Evolutionary conservation across 2,113 vertebrate species (phyloP).

Genomic region (Accipiter cooperii): DNA sequence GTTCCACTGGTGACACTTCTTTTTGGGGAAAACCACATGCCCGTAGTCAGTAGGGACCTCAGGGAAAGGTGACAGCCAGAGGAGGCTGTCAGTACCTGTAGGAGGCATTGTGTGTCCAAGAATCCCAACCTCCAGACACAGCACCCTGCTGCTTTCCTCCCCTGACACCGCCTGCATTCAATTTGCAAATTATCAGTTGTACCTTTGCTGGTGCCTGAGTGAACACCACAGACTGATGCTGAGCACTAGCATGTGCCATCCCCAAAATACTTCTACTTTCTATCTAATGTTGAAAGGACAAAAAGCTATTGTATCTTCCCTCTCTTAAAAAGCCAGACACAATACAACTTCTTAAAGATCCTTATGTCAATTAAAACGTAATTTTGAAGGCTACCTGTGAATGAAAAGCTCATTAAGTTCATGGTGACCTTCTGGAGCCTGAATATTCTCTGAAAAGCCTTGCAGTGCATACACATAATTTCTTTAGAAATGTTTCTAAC

Average conservation of each 20-base stretch:
- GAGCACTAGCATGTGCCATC: neutral
- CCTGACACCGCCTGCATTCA: neutral
- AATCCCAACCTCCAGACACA: neutral
- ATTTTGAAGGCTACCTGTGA: conserved; percentile 52
- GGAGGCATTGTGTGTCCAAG: neutral
- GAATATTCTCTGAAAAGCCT: conserved; percentile 31
- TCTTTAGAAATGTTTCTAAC: conserved; percentile 26
- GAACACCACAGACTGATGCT: neutral
- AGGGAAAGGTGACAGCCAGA: neutral
- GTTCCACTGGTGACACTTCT: neutral
- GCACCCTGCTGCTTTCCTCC: neutral
- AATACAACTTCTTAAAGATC: neutral
- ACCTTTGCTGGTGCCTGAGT: neutral
- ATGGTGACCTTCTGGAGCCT: conserved; percentile 5
- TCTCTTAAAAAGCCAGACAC: conserved; percentile 1
- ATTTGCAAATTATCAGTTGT: neutral
- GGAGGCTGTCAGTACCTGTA: neutral
- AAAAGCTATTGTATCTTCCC: neutral
- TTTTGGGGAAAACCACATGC: neutral
- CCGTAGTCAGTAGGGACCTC: neutral
- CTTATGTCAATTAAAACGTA: conserved; percentile 15
- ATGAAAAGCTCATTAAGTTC: conserved; percentile 48
- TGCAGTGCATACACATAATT: neutral
- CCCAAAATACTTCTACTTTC: neutral
- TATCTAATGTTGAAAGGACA: neutral